Percentiles rank a stretch among this genome's conserved stretches.
Conservation (phyloP, 1,140 invertebrate genomes). For the Pemphigus obesinymphae region DNA sequence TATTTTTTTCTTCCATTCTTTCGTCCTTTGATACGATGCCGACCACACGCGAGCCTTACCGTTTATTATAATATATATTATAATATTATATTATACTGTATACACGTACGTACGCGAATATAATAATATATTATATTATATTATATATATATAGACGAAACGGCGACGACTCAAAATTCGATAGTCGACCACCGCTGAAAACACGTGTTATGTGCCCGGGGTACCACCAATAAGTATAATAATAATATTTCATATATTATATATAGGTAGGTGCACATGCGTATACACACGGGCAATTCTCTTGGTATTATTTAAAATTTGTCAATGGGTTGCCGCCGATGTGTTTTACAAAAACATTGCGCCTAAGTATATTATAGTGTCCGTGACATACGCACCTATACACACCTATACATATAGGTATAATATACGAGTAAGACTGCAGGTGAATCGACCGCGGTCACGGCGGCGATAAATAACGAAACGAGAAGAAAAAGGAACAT, state of each 20-base stretch:
- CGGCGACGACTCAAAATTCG: constrained; percentile 5
- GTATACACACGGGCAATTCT: background rate
- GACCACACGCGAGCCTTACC: constrained; percentile 29
- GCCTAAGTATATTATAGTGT: background rate
- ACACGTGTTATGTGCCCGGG: background rate
- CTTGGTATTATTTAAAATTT: background rate
- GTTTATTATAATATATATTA: background rate
- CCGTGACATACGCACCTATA: background rate
- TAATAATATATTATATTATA: too few species aligned
- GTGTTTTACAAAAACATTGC: constrained; percentile 32
- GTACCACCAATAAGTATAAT: background rate
- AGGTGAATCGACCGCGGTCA: background rate
- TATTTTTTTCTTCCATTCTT: too few species aligned
- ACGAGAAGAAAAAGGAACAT: background rate
- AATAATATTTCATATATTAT: background rate
- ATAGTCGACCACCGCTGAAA: background rate
- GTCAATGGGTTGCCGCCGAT: background rate
- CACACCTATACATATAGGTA: background rate
- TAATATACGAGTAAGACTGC: background rate
- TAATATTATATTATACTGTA: background rate
- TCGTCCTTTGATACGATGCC: constrained; percentile 22
- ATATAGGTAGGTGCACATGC: background rate
- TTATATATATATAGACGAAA: too few species aligned
- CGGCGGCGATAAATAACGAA: background rate
- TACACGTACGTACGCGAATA: background rate